Conservation (phyloP, 2,888 invertebrate species). For the Thymelicus acteon region DNA sequence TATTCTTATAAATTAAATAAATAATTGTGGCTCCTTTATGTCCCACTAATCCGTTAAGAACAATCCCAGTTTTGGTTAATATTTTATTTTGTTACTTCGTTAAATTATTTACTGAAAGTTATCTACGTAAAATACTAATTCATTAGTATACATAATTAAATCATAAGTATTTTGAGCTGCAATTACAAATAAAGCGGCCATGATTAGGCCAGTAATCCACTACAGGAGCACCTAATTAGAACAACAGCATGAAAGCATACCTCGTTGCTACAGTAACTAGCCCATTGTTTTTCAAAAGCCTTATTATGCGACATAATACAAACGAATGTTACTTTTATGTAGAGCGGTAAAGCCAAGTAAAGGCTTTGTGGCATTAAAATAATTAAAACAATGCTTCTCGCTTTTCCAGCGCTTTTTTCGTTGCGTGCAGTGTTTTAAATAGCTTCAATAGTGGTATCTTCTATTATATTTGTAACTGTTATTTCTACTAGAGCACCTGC, state of each 20-base stretch:
- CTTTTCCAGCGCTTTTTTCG: not conserved
- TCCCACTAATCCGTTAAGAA: no score
- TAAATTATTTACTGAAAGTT: no score
- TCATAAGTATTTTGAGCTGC: no score
- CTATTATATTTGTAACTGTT: no score
- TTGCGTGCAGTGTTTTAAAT: not conserved
- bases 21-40: no score
- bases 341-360: constrained; percentile 3
- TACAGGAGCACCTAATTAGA: constrained; percentile 13
- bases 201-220: not conserved
- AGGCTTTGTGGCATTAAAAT: constrained; percentile 15
- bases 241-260: constrained; percentile 5
- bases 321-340: constrained; percentile 14
- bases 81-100: no score
- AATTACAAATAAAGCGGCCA: no score
- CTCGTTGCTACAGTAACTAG: not conserved
- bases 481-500: no score
- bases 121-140: no score
- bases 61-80: no score
- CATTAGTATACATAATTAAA: no score
- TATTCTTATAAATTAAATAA: no score
- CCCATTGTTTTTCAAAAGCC: constrained; percentile 7
- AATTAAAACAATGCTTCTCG: constrained; percentile 10
- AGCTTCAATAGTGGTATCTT: not conserved
- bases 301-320: constrained; percentile 16